phyloP scores from a whole-genome alignment of 2,888 invertebrate genomes.

The Gastrophysa polygoni region DNA sequence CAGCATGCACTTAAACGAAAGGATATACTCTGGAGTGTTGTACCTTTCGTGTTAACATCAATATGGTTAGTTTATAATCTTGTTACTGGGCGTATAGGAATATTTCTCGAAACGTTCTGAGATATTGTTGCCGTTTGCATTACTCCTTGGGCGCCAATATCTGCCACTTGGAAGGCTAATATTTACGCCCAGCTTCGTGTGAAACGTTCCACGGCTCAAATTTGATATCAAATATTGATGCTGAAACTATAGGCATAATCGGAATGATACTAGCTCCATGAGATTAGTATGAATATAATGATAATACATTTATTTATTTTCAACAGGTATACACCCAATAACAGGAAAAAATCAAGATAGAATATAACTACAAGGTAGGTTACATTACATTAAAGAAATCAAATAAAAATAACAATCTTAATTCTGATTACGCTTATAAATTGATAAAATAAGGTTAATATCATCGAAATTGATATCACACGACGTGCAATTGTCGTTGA shows the following conservation, averaged over 20 bases:
- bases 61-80: background rate
- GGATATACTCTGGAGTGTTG: background rate
- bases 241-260: background rate
- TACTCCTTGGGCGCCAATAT: background rate
- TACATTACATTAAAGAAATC: too few relatives aligned
- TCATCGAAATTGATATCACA: too few relatives aligned
- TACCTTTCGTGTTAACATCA: background rate
- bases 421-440: too few relatives aligned
- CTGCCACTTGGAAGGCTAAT: background rate
- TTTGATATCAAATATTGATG: background rate
- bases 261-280: too few relatives aligned
- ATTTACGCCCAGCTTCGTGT: background rate
- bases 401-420: too few relatives aligned
- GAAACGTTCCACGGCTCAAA: background rate
- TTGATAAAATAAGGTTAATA: too few relatives aligned
- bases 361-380: too few relatives aligned
- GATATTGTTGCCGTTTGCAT: background rate
- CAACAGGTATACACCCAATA: too few relatives aligned
- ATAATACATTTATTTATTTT: too few relatives aligned
- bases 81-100: background rate
- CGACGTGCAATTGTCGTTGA: too few relatives aligned
- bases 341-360: too few relatives aligned
- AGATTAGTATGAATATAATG: too few relatives aligned
- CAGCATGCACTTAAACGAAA: background rate
- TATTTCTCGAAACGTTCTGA: conserved; percentile 1